Base-by-base conservation (phyloP, 2,797 vertebrate genomes). In the Darevskia mixta region DNA sequence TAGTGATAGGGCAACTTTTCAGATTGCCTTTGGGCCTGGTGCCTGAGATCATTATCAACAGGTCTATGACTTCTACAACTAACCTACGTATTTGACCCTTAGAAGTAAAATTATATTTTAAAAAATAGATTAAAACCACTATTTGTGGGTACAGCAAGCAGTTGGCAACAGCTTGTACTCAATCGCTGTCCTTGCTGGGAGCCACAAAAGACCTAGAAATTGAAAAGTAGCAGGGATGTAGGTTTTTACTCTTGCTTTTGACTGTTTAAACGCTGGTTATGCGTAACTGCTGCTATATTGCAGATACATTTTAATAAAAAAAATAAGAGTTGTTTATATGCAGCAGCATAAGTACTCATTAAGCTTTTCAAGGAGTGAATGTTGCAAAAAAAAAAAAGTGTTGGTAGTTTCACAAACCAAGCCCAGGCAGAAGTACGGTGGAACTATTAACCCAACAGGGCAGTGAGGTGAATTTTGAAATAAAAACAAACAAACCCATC, bases 401-500 rank as follows among this genome's bases (percentile, higher is more conserved):
- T 61, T 35, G 25, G 61, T 58, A 25, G 77, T 81, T 81, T 27
- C 1, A 0, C 38, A 92, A 92, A 88, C 61, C 55, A 43, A 87
- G 9, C 41, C 0, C 92, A 92, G 91, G 43, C 3, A 5, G 86
- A 87, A 27, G 64, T 1, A 0, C 13, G 29, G 58, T 1, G 0
- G 0, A 0, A 73, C 32, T 38, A 89, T 45, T 90, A 75, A 83
- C 61, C 38, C 25, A 80, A 25, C 43, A 83, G 49, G 61, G 10
- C 45, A 78, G 17, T 82, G 76, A 79, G 79, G 73, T 71, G n/a
- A 61, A 64, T 88, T 80, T 35, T 80, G 77, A 80, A 88, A 79
- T 64, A 79, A 88, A 55, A 88, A 45, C 82, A 85, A 86, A 73
- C 82, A 61, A 45, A 7, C 49, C 91, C 90, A 91, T 93, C 89